Base-by-base conservation (phyloP, 1,140 invertebrate genomes). In the Physella acuta region DNA sequence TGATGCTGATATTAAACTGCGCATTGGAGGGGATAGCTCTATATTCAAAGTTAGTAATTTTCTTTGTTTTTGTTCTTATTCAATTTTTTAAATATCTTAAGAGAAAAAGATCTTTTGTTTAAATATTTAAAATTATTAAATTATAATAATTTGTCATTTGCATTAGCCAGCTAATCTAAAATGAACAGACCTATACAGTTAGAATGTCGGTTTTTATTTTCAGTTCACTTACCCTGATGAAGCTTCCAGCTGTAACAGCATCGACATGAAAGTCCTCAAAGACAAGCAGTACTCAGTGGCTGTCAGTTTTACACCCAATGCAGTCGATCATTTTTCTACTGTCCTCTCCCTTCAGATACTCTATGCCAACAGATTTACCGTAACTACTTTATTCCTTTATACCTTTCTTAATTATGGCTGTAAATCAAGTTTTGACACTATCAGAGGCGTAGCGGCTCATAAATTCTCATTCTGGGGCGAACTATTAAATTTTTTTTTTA, bases 281-380 rank as follows among this genome's bases (percentile, higher is more conserved):
- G 28, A 20, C 17, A 5, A 64, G n/a, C 20, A 20, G 3, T 52
- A 52, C n/a, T n/a, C 16, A 4, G 30, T 64, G 1, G 49, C 24
- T 24, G n/a, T 64, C 24, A 3, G 30, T 3, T 64, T 64, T 30
- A 31, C 39, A 1, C 62, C 62, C 1, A n/a, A 24, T 20, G 44
- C 31, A 44, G 39, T 52, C 49, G 20, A 28, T 11, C 24, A 49
- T 33, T 64, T 51, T 30, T 8, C 1, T 30, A 36, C 62, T 64
- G 44, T 31, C 26, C 62, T 64, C 28, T 3, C n/a, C 11, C 1
- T 64, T 11, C 39, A 64, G 16, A 36, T 52, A 31, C 39, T 51
- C 16, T 51, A 52, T 64, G 62, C 24, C 31, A 64, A 52, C 30
- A 64, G 49, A 64, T 64, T 49, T 31, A 2, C n/a, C 4, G 62